Percentiles rank a stretch among this genome's conserved stretches.
phyloP scores from a whole-genome alignment of 2,113 vertebrate genomes.

The Anolis carolinensis region DNA sequence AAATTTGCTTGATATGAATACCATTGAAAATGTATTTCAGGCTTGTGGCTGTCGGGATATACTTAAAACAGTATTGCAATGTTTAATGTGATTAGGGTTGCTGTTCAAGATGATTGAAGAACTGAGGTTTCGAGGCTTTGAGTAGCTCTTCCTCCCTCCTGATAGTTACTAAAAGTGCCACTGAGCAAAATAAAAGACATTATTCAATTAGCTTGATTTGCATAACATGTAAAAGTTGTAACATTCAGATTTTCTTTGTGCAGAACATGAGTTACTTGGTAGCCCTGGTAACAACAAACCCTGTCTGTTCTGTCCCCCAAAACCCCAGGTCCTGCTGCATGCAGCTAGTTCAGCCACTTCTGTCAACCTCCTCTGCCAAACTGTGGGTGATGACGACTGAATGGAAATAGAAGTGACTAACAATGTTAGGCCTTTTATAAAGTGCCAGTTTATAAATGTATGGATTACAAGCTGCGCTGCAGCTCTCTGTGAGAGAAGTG shows the following conservation, averaged over 20 bases:
- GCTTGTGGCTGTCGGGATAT: background rate
- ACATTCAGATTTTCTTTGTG: background rate
- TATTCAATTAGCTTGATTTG: background rate
- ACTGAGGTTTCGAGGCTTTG: background rate
- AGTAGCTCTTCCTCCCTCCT: background rate
- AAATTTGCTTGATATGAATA: too few species aligned
- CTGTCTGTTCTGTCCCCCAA: background rate
- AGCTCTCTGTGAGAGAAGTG: slow-evolving; percentile 1
- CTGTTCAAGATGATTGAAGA: background rate
- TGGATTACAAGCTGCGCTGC: background rate
- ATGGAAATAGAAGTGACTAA: background rate
- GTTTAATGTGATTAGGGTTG: background rate
- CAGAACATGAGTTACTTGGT: background rate
- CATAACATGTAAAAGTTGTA: background rate
- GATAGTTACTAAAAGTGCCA: background rate
- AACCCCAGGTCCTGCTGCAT: background rate
- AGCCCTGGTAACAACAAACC: background rate
- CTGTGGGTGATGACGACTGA: accelerated
- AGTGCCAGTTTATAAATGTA: background rate
- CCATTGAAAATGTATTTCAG: background rate
- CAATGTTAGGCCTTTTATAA: slow-evolving; percentile 15
- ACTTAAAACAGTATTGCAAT: background rate
- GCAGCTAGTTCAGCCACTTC: background rate
- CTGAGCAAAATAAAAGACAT: background rate
- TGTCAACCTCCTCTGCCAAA: slow-evolving; percentile 1